A percentile compares a stretch with the other conserved stretches of the same genome.
Evolutionary conservation across 2,888 invertebrate genomes (phyloP).

Genomic region (Drosophila cognata): DNA sequence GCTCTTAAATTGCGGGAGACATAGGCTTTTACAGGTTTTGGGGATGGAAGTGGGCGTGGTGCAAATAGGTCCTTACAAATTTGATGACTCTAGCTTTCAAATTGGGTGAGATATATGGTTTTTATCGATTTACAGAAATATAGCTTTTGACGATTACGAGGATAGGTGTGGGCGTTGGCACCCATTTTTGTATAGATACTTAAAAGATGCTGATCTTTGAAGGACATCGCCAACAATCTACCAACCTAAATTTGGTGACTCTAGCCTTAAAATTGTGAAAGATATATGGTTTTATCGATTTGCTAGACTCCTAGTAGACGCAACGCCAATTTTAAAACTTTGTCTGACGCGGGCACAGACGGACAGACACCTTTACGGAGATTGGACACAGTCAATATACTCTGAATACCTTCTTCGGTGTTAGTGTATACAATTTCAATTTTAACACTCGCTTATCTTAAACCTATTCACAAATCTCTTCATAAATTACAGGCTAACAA

Average conservation of each 20-base stretch:
- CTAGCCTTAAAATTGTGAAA: background rate
- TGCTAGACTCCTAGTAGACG: too few species aligned
- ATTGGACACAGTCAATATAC: background rate
- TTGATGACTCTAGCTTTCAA: background rate
- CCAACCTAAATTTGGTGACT: background rate
- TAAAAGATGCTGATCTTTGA: background rate
- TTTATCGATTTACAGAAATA: background rate
- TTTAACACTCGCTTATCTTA: background rate
- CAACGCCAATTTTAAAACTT: background rate
- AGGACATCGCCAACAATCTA: background rate
- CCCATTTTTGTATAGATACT: background rate
- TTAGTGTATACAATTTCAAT: background rate
- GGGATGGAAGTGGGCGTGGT: too few species aligned
- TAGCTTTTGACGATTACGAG: background rate
- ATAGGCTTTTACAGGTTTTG: background rate
- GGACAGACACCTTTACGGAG: background rate
- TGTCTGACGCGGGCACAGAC: background rate
- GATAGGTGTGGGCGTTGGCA: background rate
- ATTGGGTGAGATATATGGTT: background rate
- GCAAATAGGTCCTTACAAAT: background rate
- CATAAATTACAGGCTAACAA: conserved; percentile 77
- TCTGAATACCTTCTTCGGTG: background rate
- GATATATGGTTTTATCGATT: background rate
- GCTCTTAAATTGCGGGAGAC: background rate
- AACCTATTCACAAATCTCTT: background rate